Base-by-base conservation (phyloP, 1,140 invertebrate species). In the Prorops nasuta region DNA sequence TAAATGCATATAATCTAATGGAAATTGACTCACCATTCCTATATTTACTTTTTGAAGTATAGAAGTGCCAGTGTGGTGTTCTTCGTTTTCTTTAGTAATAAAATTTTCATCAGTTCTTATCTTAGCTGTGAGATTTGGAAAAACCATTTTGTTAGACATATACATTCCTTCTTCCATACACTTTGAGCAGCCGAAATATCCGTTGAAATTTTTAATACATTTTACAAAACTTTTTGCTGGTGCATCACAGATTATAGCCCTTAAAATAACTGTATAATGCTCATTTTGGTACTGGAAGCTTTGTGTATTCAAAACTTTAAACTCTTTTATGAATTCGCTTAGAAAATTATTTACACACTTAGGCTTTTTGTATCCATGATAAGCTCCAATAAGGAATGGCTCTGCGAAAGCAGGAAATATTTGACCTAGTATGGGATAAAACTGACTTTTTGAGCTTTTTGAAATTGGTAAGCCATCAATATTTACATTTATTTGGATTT, bases 1-100 rank as follows among this genome's bases (percentile, higher is more conserved):
- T 8, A 42, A 35, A 44, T 63, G 56, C 51, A 60, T 59, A 37
- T 63, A 65, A 43, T 65, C 63, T 9, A 60, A 19, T 12, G 56
- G 51, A 46, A 63, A 56, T 43, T 58, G 49, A 18, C 45, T 40
- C 9, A 63, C 36, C 37, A 61, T 44, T 28, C 47, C 49, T n/a
- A 63, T 40, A 47, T 41, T 24, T 9, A 62, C n/a, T n/a, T n/a
- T n/a, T n/a, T n/a, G n/a, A n/a, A n/a, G n/a, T n/a, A n/a, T n/a
- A n/a, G n/a, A n/a, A n/a, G n/a, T n/a, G n/a, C n/a, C n/a, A n/a
- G n/a, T n/a, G n/a, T n/a, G n/a, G n/a, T n/a, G n/a, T n/a, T n/a
- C n/a, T n/a, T n/a, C n/a, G n/a, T n/a, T n/a, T n/a, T n/a, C n/a
- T n/a, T n/a, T n/a, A n/a, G n/a, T n/a, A n/a, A n/a, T n/a, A n/a